phyloP scores from a whole-genome alignment of 2,888 invertebrate species.

The Yponomeuta evonymella region DNA sequence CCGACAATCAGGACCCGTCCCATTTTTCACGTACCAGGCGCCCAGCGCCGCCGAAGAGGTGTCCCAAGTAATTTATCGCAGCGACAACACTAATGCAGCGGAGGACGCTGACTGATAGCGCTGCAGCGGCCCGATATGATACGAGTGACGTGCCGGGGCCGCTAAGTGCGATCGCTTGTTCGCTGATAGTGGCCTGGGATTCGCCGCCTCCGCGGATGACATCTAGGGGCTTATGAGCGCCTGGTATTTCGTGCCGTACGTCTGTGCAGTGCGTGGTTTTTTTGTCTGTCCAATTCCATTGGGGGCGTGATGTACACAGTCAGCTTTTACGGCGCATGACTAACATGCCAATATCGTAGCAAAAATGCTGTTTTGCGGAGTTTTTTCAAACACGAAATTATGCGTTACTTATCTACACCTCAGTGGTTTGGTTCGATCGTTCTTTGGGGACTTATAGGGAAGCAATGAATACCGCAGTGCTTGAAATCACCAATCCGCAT shows the following conservation, averaged over 20 bases:
- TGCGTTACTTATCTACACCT: too few species aligned
- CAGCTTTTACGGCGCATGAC: too few species aligned
- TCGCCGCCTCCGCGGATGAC: slow-evolving; percentile 38
- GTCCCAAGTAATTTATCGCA: slow-evolving; percentile 61
- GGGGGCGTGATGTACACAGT: too few species aligned
- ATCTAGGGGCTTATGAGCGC: slow-evolving; percentile 19
- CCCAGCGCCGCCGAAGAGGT: slow-evolving; percentile 57
- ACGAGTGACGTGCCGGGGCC: slow-evolving; percentile 51
- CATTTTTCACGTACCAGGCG: slow-evolving; percentile 21
- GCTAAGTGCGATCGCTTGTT: slow-evolving; percentile 73
- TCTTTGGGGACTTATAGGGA: too few species aligned
- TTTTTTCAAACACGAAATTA: too few species aligned
- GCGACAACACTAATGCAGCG: slow-evolving; percentile 68
- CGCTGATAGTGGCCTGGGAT: slow-evolving; percentile 57
- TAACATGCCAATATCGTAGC: too few species aligned
- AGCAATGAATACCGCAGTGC: too few species aligned
- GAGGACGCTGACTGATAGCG: slow-evolving; percentile 70
- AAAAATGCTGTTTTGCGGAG: too few species aligned
- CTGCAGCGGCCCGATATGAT: slow-evolving; percentile 60
- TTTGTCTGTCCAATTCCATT: too few species aligned
- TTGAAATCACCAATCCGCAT: too few species aligned
- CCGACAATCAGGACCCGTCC: not conserved
- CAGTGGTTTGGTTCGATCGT: too few species aligned
- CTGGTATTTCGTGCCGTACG: slow-evolving; percentile 15
- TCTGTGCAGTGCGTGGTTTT: not conserved